Base-by-base conservation (phyloP, 53 echinoderm and acorn worm species). In the Echinarachnius parma region DNA sequence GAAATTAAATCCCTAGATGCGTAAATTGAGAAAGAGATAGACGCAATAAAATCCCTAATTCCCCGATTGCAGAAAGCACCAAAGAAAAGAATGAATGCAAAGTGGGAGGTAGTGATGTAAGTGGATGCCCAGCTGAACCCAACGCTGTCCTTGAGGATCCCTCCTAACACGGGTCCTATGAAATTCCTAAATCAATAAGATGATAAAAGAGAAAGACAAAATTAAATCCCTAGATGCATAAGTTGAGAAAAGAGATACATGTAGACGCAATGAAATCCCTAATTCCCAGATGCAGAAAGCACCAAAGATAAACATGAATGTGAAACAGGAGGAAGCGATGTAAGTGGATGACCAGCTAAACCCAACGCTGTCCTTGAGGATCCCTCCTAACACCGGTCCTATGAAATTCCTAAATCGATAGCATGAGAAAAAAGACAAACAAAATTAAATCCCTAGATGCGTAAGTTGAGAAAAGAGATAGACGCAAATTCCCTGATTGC, bases 401-500 rank as follows among this genome's bases (percentile, higher is more conserved):
- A 78, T 33, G 46, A 87, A 81, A 28, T 63, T 82, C 55, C 87
- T 87, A 48, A n/a, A 55, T 28, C n/a, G 29, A 7, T 28, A 18
- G 28, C 27, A 28, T 4, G 13, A 49, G 18, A 49, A 39, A n/a
- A n/a, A n/a, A n/a, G n/a, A n/a, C n/a, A n/a, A n/a, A n/a, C n/a
- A n/a, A n/a, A n/a, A n/a, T n/a, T n/a, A n/a, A n/a, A n/a, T n/a
- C n/a, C n/a, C n/a, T n/a, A n/a, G n/a, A n/a, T n/a, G n/a, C n/a
- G n/a, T n/a, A n/a, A n/a, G n/a, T n/a, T n/a, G n/a, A n/a, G n/a
- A n/a, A n/a, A n/a, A n/a, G n/a, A n/a, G n/a, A n/a, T n/a, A n/a
- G n/a, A n/a, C n/a, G n/a, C n/a, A n/a, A n/a, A 88, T 56, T 88
- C 88, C 88, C 80, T 83, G 14, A 79, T n/a, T 39, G 34, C 63